Base-by-base conservation (phyloP, 2,888 invertebrate genomes). In the Lycia hirtaria region DNA sequence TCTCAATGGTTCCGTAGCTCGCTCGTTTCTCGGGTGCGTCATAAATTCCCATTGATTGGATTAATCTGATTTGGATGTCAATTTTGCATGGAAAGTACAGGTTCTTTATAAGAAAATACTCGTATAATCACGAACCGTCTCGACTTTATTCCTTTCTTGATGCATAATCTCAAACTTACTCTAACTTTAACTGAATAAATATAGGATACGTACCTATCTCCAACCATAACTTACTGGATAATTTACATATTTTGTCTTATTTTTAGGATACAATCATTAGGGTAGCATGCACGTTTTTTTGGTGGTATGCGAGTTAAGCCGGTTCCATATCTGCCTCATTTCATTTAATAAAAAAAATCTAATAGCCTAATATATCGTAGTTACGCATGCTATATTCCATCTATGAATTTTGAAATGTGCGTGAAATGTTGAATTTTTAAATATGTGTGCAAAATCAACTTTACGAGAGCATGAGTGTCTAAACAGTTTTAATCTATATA, bases 21-120 rank as follows among this genome's bases (percentile, higher is more conserved):
- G 85, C 81, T 78, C 83, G 85, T 78, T 83, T 49, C 84, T 78
- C 72, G 85, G 85, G 87, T 87, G 90, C 89, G 87, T 92, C 92
- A 92, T 92, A 92, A 92, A 92, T 92, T 88, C 87, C 81, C 88
- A 88, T 89, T 92, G 92, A 92, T 92, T 89, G 92, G 91, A 88
- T 90, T 92, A 91, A 92, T 92, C 92, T 91, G 92, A 92, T 92
- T 92, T 92, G 88, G 83, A 87, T 89, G 90, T 88, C 89, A 89
- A 89, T 87, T 91, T 92, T 85, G 87, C 82, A 83, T 81, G 80
- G 81, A 87, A 86, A 84, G 84, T 83, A 83, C 81, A 82, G 80
- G 80, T 81, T 88, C 80, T 87, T 84, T 87, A 84, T 82, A 87
- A 85, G 75, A 84, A 80, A 88, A 88, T 84, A 87, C 40, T 24